Conservation (phyloP, 2,113 vertebrate genomes). For the Puma concolor region DNA sequence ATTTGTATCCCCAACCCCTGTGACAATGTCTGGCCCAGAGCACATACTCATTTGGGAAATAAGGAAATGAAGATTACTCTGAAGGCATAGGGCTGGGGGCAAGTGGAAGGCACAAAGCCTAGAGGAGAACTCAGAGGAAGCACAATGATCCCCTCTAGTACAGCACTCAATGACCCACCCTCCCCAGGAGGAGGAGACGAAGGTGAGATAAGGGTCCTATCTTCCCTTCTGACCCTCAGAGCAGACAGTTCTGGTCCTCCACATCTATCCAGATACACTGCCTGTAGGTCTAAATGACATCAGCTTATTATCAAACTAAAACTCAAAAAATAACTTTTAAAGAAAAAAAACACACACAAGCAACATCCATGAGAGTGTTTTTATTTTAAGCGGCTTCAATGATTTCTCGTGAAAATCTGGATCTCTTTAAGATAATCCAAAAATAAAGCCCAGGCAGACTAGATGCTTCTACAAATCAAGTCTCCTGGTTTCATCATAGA, state of each 20-base stretch:
- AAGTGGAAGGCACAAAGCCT: neutral
- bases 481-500: neutral
- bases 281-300: neutral
- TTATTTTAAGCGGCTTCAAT: neutral
- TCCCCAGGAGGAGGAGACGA: no score
- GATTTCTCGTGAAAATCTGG: neutral
- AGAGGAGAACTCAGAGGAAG: neutral
- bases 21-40: neutral
- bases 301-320: neutral
- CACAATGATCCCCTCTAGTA: rapidly evolving
- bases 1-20: neutral
- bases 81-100: neutral
- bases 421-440: conserved; percentile 30
- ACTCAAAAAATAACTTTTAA: neutral
- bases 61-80: neutral
- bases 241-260: neutral
- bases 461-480: neutral
- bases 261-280: neutral
- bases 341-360: neutral
- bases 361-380: neutral
- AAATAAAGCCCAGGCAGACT: conserved; percentile 46
- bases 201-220: rapidly evolving
- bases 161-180: rapidly evolving
- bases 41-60: neutral
- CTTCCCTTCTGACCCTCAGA: neutral